Evolutionary conservation across 1,140 invertebrate species (phyloP).

Genomic region (Dinoponera quadriceps): DNA sequence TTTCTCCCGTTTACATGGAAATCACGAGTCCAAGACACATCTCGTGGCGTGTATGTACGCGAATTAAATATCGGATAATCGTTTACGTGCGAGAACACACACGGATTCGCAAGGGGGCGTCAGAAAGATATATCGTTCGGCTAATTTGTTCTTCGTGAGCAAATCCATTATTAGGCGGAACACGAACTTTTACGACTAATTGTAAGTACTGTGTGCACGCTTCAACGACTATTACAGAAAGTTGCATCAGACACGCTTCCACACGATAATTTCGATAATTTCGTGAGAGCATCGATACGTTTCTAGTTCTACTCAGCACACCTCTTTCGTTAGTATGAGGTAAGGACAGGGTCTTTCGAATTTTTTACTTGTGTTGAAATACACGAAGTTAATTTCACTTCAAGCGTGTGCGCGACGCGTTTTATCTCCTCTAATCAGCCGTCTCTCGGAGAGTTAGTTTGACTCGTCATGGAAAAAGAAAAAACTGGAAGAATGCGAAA

Average conservation of each 20-base stretch:
- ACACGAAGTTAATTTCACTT: no score
- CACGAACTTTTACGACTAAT: slow-evolving; percentile 78
- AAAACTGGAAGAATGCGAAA: no score
- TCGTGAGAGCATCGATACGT: slow-evolving; percentile 10
- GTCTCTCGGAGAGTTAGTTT: no score
- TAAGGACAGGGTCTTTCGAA: no score
- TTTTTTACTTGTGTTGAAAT: no score
- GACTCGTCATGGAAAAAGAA: no score
- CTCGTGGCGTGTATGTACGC: slow-evolving; percentile 74
- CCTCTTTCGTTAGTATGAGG: no score
- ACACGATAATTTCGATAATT: not conserved
- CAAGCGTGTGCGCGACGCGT: no score
- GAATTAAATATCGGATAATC: slow-evolving; percentile 80
- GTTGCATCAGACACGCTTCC: slow-evolving; percentile 40
- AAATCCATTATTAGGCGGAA: slow-evolving; percentile 83
- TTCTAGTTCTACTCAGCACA: no score
- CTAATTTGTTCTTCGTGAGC: slow-evolving; percentile 83
- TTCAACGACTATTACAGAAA: slow-evolving; percentile 50
- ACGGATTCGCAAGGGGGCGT: slow-evolving; percentile 76
- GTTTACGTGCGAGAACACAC: slow-evolving; percentile 80
- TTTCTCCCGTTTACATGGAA: slow-evolving; percentile 63
- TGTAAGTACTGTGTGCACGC: slow-evolving; percentile 62
- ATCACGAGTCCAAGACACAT: slow-evolving; percentile 60
- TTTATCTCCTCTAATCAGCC: no score
- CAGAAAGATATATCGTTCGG: slow-evolving; percentile 81